Conservation (phyloP, 1,140 invertebrate genomes). For the Drosophila suzukii region DNA sequence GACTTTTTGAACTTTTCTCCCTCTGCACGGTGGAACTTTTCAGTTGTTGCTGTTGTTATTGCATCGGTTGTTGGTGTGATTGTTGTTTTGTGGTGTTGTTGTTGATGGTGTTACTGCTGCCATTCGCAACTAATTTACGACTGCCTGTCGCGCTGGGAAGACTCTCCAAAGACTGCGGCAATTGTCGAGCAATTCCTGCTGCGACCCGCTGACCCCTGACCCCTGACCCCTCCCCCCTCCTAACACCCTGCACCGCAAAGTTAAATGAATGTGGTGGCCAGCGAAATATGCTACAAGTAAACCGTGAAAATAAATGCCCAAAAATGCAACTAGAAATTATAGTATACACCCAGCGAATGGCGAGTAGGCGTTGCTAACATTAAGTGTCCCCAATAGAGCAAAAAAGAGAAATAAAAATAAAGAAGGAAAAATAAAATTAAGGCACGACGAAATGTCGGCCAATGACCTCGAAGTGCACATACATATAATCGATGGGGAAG, state of each 20-base stretch:
- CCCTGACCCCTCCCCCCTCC: not conserved
- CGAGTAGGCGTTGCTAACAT: slow-evolving; percentile 50
- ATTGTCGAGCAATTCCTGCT: slow-evolving; percentile 53
- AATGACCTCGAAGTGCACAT: slow-evolving; percentile 7
- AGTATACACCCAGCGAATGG: slow-evolving; percentile 14
- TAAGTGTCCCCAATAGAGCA: slow-evolving; percentile 73
- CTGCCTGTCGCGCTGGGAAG: slow-evolving; percentile 56
- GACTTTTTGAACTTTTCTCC: slow-evolving; percentile 58
- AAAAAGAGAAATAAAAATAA: not conserved
- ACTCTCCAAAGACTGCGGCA: slow-evolving; percentile 74
- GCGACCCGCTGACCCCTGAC: slow-evolving; percentile 8
- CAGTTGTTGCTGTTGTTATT: not conserved
- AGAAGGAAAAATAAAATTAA: slow-evolving; percentile 6
- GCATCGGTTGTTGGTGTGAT: slow-evolving; percentile 25
- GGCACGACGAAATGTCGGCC: slow-evolving; percentile 30
- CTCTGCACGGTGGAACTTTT: slow-evolving; percentile 35
- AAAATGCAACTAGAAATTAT: slow-evolving; percentile 44
- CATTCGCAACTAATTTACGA: slow-evolving; percentile 74
- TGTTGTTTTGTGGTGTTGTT: slow-evolving; percentile 13
- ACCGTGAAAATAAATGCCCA: slow-evolving; percentile 68
- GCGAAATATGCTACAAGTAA: slow-evolving; percentile 72
- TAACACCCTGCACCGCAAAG: slow-evolving; percentile 41
- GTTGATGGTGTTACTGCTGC: slow-evolving; percentile 50
- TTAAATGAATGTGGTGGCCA: slow-evolving; percentile 60
- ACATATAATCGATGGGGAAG: slow-evolving; percentile 4